Base-by-base conservation (phyloP, 2,113 vertebrate genomes). In the Sceloporus undulatus region DNA sequence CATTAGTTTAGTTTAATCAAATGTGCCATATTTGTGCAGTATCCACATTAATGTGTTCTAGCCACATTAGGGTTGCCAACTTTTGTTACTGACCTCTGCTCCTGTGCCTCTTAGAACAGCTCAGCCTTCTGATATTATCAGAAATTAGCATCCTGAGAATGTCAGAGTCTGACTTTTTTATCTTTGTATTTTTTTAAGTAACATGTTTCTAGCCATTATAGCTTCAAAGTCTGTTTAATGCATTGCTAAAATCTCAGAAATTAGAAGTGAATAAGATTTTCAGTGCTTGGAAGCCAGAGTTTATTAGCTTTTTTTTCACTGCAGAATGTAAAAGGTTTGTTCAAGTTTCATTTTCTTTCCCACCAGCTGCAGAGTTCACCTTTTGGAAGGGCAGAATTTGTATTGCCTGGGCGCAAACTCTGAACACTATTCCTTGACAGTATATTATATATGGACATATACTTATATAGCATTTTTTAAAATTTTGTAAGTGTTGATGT, bases 1-100 rank as follows among this genome's bases (percentile, higher is more conserved):
- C 62, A 79, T 86, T 73, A 87, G 48, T 9, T 87, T 71, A 66
- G 3, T 29, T 76, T 79, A 62, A 25, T 52, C 48, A 79, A 68
- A 86, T 34, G 76, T 79, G 42, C n/a, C 75, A 70, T 25, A 86
- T 68, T 2, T 38, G 25, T 65, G 4, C 23, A 21, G 42, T 68
- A 79, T 48, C 13, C 23, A 70, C 65, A 83, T 29, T 27, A 81
- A 62, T 5, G 34, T 38, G 21, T 40, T 40, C 34, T 62, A 79
- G 27, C 48, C 29, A 16, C 10, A 54, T 54, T 85, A 59, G 19
- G 19, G n/a, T 85, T 85, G 71, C n/a, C 34, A 76, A 42, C 25
- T 65, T 29, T 40, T 82, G 59, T 48, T 66, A 66, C 2, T 48
- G 11, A 48, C 56, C 52, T 74, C 48, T 59, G 14, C 52, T 85